phyloP scores from a whole-genome alignment of 2,113 vertebrate genomes.

The Tragelaphus scriptus region DNA sequence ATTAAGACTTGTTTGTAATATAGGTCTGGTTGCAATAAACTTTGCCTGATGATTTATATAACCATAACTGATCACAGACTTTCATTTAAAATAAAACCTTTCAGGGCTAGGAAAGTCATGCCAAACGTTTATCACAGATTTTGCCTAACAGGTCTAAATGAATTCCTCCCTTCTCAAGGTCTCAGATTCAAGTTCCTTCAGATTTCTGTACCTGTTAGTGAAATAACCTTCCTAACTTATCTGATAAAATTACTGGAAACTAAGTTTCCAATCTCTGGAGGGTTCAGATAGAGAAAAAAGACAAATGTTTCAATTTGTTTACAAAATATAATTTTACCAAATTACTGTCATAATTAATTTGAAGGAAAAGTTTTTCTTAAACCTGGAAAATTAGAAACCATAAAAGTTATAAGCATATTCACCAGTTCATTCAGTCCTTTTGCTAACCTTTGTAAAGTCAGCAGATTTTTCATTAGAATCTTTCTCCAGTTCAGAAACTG shows the following conservation, averaged over 20 bases:
- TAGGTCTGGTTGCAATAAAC: too few species aligned
- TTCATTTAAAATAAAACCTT: too few species aligned
- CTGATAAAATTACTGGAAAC: not conserved
- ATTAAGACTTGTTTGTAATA: too few species aligned
- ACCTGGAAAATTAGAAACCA: not conserved
- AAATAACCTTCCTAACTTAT: not conserved
- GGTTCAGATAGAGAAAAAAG: not conserved
- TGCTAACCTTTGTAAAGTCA: not conserved
- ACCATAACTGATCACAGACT: too few species aligned
- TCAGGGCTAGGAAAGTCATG: too few species aligned
- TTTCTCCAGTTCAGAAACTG: not conserved
- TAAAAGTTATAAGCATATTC: not conserved
- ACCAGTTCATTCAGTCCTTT: not conserved
- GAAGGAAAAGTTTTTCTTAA: not conserved
- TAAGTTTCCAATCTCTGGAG: not conserved
- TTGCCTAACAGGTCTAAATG: not conserved
- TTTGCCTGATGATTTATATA: too few species aligned
- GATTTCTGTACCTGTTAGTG: not conserved
- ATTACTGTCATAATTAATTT: not conserved
- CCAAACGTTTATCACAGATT: too few species aligned
- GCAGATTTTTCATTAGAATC: not conserved
- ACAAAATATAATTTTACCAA: not conserved
- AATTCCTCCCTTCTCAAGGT: not conserved
- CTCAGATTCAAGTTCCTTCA: not conserved
- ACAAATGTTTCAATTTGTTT: not conserved